Evolutionary conservation across 2,888 invertebrate species (phyloP), one percentile per base, ranked within the genome.

Genomic region (Schrankia costaestrigalis): DNA sequence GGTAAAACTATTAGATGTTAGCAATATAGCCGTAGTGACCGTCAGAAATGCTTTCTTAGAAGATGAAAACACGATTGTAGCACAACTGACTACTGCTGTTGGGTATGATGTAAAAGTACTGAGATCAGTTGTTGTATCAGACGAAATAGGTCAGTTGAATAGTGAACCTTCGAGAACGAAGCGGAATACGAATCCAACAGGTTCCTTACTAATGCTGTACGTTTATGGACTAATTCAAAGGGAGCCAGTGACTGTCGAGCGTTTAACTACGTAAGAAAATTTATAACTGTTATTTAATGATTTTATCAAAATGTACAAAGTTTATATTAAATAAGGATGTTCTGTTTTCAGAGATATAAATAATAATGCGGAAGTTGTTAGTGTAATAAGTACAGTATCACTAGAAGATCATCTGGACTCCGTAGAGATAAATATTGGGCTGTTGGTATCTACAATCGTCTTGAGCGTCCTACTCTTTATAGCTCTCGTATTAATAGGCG

Each of bases 351-450:
- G 87, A 35, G 80, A 84, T 45, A 72, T 86, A 58, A 71, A 47
- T 44, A 69, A 56, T 42, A 71, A 63, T 44, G 63, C 53, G 29
- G 58, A 56, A 26, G 49, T 65, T 43, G 65, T 71, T 38, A 70
- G 48, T 53, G 55, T 81, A 62, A 65, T 71, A 17, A 70, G 66
- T 37, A 67, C 69, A 26, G 35, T 78, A 68, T 69, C 85, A 14
- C 55, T 87, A 18, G 70, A 79, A 78, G 81, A 85, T 72, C 75
- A 85, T 78, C 75, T 86, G 26, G 67, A 72, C 47, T 61, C 52
- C 49, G 59, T 59, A 32, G 63, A 67, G 65, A 72, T 71, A 28
- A 68, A 79, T 56, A 70, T 58, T 14, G 81, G 72, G 57, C 71
- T 86, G 63, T 69, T 87, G 61, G 76, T 64, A 17, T 58, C 84